A percentile compares a stretch with the other conserved stretches of the same genome.
Conservation (phyloP, 2,113 vertebrate species). For the Mustela nigripes region DNA sequence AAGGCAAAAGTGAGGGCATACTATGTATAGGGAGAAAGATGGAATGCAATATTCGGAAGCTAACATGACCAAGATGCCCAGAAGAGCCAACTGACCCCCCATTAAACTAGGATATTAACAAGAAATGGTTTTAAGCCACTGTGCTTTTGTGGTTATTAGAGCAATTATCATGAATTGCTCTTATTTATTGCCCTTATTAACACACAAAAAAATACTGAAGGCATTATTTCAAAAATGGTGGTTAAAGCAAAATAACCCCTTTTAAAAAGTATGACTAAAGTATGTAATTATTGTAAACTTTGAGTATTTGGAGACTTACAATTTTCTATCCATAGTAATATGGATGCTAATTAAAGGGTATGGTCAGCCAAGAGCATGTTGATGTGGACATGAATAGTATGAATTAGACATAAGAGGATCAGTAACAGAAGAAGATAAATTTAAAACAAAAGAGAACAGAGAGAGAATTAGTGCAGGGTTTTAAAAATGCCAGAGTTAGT, state of each 20-base stretch:
- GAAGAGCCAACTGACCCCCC: neutral
- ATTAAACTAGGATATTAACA: neutral
- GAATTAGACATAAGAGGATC: neutral
- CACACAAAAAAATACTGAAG: neutral
- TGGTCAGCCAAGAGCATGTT: neutral
- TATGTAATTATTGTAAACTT: slow-evolving; percentile 39
- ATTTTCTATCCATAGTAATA: slow-evolving; percentile 34
- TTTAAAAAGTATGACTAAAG: neutral
- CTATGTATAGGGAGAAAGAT: neutral
- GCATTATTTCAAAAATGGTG: neutral
- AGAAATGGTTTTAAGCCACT: slow-evolving; percentile 4
- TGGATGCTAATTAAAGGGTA: neutral
- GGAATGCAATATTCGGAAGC: neutral
- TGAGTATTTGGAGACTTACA: slow-evolving; percentile 20
- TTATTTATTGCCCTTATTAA: neutral
- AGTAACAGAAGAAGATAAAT: neutral
- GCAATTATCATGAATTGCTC: neutral
- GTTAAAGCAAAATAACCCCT: slow-evolving; percentile 56
- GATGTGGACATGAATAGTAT: neutral
- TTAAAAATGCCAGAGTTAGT: neutral
- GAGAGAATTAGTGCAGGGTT: neutral
- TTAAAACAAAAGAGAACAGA: neutral
- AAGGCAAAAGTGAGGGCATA: neutral
- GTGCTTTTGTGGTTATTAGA: neutral
- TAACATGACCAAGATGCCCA: neutral